phyloP scores from a whole-genome alignment of 2,888 invertebrate species.

The Chorisops tibialis region DNA sequence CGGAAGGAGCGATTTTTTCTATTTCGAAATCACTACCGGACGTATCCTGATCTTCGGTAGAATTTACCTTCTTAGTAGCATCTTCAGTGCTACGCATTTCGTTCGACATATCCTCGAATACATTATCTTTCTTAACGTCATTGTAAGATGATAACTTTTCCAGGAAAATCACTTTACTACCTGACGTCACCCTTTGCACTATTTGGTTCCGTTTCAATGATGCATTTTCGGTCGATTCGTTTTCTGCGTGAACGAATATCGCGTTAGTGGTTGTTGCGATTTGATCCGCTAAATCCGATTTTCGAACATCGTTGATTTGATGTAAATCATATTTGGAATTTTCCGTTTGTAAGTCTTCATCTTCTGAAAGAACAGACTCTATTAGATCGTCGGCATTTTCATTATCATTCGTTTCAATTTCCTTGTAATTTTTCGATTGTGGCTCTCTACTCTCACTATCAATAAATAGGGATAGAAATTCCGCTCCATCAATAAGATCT shows the following conservation, averaged over 20 bases:
- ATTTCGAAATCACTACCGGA: slow-evolving; percentile 12
- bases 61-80: not conserved
- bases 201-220: slow-evolving; percentile 38
- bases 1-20: slow-evolving; percentile 1
- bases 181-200: slow-evolving; percentile 45
- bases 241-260: not conserved
- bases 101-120: not conserved
- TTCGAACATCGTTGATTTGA: not conserved
- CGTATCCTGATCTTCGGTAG: slow-evolving; percentile 9
- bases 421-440: not conserved
- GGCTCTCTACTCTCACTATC: slow-evolving; percentile 38
- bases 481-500: slow-evolving; percentile 49
- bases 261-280: slow-evolving; percentile 2
- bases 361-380: slow-evolving; percentile 4
- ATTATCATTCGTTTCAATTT: slow-evolving; percentile 12
- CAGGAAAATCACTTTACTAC: slow-evolving; percentile 48
- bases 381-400: slow-evolving; percentile 11
- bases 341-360: slow-evolving; percentile 34
- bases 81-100: not conserved
- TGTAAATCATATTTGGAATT: slow-evolving; percentile 29
- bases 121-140: slow-evolving; percentile 9
- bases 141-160: slow-evolving; percentile 37
- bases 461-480: slow-evolving; percentile 48
- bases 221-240: too few relatives aligned
- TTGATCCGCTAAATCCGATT: not conserved